Base-by-base conservation (phyloP, 2,113 vertebrate species). In the Catharus fuscescens region DNA sequence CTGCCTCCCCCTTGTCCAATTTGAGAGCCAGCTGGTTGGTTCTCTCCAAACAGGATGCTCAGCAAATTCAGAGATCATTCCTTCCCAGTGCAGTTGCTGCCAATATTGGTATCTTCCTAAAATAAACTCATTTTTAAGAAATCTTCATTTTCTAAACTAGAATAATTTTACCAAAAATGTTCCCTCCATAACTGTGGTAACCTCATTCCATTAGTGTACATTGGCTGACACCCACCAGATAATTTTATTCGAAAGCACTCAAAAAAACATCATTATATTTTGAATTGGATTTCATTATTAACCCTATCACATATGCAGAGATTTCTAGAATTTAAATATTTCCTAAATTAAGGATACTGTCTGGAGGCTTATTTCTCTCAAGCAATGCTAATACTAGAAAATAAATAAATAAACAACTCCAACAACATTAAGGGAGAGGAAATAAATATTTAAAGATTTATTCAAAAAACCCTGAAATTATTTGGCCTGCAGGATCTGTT, bases 401-500 rank as follows among this genome's bases (percentile, higher is more conserved):
- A 88, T 62, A 95, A 88, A 88, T 48, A 91, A 87, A 90, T 70
- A 91, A 88, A 81, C n/a, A 34, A 32, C 21, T 48, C 19, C 10
- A 52, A 64, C 50, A 91, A 53, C 20, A 6, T 82, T 88, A 74
- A 80, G 20, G n/a, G 21, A 66, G 8, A 80, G 26, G 60, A 61
- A 79, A 72, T 74, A 86, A 93, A 90, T 84, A 52, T 72, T 88
- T 86, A 71, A 95, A 85, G 40, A 86, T 89, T 94, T 88, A 76
- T 85, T 91, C 72, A 52, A 69, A 96, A 94, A 97, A 91, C 34
- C 50, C 86, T 66, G 54, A 80, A 86, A 73, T 77, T 14, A 81
- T 89, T 92, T 92, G 69, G 64, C 86, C 83, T 90, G 56, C n/a
- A 95, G 95, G 80, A 94, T 85, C 61, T 66, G 40, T 92, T 94